These are phyloP conservation scores for Nesospiza acunhae DNA, from an alignment of 2,113 vertebrate species.

Conservation along the genomic window DNA sequence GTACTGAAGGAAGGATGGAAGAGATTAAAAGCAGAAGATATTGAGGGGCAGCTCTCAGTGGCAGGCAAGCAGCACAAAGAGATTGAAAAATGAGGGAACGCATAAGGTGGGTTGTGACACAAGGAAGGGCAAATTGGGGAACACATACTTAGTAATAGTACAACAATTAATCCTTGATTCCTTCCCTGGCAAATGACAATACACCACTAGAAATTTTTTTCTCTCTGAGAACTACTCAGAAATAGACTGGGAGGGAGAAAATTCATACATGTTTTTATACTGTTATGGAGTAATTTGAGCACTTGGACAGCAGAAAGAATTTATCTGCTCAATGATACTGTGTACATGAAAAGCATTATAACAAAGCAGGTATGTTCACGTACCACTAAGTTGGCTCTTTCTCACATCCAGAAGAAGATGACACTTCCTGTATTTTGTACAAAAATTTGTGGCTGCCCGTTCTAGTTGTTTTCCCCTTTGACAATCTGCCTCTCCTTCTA, in stretches of 20 bases:
- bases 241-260: not conserved
- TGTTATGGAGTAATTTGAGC: not conserved
- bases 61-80: not conserved
- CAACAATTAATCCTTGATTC: not conserved
- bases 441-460: not conserved
- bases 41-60: not conserved
- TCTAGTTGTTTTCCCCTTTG: not conserved
- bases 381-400: not conserved
- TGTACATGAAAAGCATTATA: not conserved
- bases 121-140: not conserved
- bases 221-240: not conserved
- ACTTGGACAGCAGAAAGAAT: not conserved
- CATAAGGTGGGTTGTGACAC: not conserved
- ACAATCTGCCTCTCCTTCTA: not conserved
- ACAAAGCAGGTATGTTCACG: not conserved
- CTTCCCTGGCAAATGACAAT: not conserved
- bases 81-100: not conserved
- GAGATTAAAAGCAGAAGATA: not conserved
- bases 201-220: not conserved
- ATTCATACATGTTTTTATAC: not conserved
- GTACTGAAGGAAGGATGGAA: not conserved
- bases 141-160: not conserved
- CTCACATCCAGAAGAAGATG: not conserved
- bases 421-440: not conserved
- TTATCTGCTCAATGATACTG: not conserved